Base-by-base conservation (phyloP, 2,888 invertebrate species). In the Micoletzkya japonica region DNA sequence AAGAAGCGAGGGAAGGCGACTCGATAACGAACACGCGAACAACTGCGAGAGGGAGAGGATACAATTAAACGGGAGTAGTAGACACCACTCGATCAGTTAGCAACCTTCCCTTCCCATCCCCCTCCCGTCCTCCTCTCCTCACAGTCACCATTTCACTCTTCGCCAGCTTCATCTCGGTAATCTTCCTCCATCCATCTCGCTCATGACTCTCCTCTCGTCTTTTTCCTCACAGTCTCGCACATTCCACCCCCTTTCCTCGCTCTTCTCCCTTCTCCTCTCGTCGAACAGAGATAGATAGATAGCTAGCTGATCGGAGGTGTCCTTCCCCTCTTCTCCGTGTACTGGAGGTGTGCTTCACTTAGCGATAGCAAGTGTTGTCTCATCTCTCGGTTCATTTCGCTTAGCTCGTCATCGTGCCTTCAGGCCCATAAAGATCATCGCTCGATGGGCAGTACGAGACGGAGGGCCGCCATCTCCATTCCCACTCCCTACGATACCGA, bases 401-500 rank as follows among this genome's bases (percentile, higher is more conserved):
- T 44, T 20, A 44, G 20, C 10, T 14, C 44, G 44, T 44, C 20
- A 44, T 44, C 44, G 44, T 44, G 14, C 10, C 20, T 44, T 44
- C 44, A 44, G 44, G 44, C 14, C 44, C 10, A 44, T 44, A 44
- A 44, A 44, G 44, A 14, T 44, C 44, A 44, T 14, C 44, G 44
- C 44, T 44, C 44, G 10, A n/a, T 10, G 24, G 34, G 10, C 17
- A 63, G 63, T 24, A 50, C 32, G 4, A 52, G 64, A n/a, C 52
- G 64, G 30, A 50, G 64, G 54, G 64, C 64, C 36, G 64, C 64
- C 28, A 64, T 64, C 52, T 50, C 64, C 64, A 66, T 66, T 28
- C 52, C 54, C 2, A 7, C 26, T 4, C 64, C 64, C 1, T 66
- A 66, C 37, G 64, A 66, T 28, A 54, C 49, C 17, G 64, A 66